A percentile compares a stretch with the other conserved stretches of the same genome.
These are phyloP conservation scores for Octopus bimaculoides DNA, from an alignment of 1,140 invertebrate species.

Conservation along the genomic window DNA sequence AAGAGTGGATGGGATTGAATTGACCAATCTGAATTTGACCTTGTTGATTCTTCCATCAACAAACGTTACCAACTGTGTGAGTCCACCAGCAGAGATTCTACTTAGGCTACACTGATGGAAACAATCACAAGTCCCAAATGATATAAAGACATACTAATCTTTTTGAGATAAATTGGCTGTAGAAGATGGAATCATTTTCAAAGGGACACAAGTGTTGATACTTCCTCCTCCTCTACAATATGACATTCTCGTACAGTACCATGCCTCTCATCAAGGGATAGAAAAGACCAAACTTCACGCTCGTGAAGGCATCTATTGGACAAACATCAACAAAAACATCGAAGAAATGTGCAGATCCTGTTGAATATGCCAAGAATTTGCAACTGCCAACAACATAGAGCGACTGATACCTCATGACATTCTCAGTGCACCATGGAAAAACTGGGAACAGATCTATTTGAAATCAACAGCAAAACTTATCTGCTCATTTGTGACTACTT, in stretches of 20 bases:
- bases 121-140: slow-evolving; percentile 12
- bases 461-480: no score
- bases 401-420: no score
- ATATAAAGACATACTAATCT: slow-evolving; percentile 15
- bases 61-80: background rate
- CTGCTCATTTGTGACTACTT: no score
- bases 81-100: background rate
- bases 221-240: slow-evolving; percentile 12
- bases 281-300: slow-evolving; percentile 15
- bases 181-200: slow-evolving; percentile 18
- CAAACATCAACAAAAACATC: no score
- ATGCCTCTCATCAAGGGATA: slow-evolving; percentile 24
- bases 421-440: no score
- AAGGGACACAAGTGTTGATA: slow-evolving; percentile 22
- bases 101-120: background rate
- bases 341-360: no score
- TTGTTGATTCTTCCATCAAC: background rate
- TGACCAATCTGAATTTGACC: no score
- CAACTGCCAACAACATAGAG: no score
- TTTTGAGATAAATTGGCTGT: slow-evolving; percentile 21
- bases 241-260: slow-evolving; percentile 14
- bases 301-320: slow-evolving; percentile 15
- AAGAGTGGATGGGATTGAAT: background rate
- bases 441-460: no score
- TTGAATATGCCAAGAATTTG: no score